Conservation (phyloP, 1,140 invertebrate species). For the Leptonema lineaticorne region DNA sequence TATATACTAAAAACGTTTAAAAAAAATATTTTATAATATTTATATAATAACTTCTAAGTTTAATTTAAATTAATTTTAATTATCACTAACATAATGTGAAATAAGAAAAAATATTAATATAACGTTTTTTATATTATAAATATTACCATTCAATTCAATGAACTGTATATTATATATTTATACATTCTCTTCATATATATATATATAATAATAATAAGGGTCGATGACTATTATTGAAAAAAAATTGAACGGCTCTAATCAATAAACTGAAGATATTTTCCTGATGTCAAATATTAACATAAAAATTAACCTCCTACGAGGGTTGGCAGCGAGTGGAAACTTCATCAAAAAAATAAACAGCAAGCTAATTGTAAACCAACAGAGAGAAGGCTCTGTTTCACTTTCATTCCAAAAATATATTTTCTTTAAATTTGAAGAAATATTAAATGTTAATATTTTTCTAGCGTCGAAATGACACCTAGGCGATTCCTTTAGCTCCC, state of each 20-base stretch:
- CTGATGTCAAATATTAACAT: conserved; percentile 3
- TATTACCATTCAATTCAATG: too few species aligned
- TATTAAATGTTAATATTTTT: conserved; percentile 34
- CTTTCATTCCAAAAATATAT: conserved; percentile 32
- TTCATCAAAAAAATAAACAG: conserved; percentile 17
- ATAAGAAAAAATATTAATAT: too few species aligned
- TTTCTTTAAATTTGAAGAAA: conserved; percentile 35
- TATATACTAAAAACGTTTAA: too few species aligned
- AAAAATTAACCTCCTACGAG: background rate
- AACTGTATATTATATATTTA: too few species aligned
- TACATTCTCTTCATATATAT: background rate
- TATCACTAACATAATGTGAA: conserved; percentile 8
- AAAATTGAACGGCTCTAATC: background rate
- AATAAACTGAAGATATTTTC: too few species aligned
- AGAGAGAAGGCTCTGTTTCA: conserved; percentile 12
- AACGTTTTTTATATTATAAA: too few species aligned
- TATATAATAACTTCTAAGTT: background rate
- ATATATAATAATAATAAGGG: background rate
- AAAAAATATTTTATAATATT: too few species aligned
- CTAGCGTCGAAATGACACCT: background rate
- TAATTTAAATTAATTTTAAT: background rate
- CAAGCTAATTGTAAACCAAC: conserved; percentile 37
- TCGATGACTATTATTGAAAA: background rate
- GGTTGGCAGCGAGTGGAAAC: background rate
- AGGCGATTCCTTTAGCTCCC: too few species aligned